phyloP scores from a whole-genome alignment of 1,140 invertebrate species.

The Drosophila hydei region DNA sequence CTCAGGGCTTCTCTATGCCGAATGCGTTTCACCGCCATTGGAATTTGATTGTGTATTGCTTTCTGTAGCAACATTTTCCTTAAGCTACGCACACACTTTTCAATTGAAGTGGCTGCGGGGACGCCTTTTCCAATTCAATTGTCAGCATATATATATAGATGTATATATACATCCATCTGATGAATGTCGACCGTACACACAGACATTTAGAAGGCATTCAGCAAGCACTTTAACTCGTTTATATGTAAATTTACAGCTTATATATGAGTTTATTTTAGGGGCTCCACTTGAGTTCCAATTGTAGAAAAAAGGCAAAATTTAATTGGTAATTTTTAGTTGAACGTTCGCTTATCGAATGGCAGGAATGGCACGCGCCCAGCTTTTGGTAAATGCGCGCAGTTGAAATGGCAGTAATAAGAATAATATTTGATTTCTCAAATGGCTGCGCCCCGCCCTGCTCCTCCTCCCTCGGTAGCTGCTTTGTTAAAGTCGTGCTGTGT shows the following conservation, averaged over 20 bases:
- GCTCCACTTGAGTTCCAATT: constrained; percentile 36
- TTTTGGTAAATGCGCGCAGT: constrained; percentile 22
- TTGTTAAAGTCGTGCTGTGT: constrained; percentile 35
- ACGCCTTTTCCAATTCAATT: constrained; percentile 63
- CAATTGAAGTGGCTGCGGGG: constrained; percentile 62
- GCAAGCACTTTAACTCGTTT: constrained; percentile 35
- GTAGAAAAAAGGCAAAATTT: constrained; percentile 43
- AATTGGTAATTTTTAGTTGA: constrained; percentile 52
- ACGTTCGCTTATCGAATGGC: constrained; percentile 60
- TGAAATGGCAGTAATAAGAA: constrained; percentile 52
- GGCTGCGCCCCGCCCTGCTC: constrained; percentile 9
- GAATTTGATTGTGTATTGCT: constrained; percentile 46
- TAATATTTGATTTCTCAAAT: constrained; percentile 76
- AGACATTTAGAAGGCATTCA: constrained; percentile 13
- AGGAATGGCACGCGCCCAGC: constrained; percentile 29
- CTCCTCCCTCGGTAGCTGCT: neutral
- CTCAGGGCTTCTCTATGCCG: constrained; percentile 3
- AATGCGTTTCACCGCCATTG: constrained; percentile 8
- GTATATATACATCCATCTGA: constrained; percentile 42
- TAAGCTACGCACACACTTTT: constrained; percentile 75
- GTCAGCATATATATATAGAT: constrained; percentile 19
- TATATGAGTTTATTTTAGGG: constrained; percentile 40
- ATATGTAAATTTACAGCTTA: constrained; percentile 27
- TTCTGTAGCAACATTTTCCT: constrained; percentile 58
- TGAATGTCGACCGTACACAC: neutral